Conservation (phyloP, 64 coral and sea anemone species). For the Actinia equina region DNA sequence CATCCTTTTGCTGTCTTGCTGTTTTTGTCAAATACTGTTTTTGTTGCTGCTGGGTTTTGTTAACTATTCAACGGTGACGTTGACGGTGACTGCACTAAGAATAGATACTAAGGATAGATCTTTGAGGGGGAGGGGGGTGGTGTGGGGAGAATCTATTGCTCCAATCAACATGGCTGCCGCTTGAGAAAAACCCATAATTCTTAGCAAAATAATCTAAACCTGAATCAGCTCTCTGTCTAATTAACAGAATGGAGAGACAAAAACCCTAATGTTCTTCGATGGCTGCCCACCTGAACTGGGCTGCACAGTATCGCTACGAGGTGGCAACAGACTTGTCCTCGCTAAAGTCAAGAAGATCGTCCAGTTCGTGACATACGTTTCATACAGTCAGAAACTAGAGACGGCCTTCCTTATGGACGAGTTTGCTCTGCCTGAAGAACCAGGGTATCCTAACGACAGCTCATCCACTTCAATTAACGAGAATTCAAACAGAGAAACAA, state of each 20-base stretch:
- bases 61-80: too few species aligned
- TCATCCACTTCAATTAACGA: not conserved
- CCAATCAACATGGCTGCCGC: too few species aligned
- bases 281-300: conserved; percentile 81
- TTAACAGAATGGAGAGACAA: conserved; percentile 69
- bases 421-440: conserved; percentile 49
- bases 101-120: too few species aligned
- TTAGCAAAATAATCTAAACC: too few species aligned
- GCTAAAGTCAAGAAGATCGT: conserved; percentile 63
- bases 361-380: conserved; percentile 57
- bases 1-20: too few species aligned
- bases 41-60: too few species aligned
- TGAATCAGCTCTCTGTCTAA: not conserved
- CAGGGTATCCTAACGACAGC: not conserved
- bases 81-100: too few species aligned
- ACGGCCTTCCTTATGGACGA: conserved; percentile 77
- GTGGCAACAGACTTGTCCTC: conserved; percentile 47
- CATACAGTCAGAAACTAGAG: conserved; percentile 63
- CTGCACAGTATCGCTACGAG: conserved; percentile 66
- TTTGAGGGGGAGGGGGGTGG: too few species aligned
- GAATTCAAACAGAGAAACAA: not conserved
- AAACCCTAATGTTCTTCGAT: conserved; percentile 89
- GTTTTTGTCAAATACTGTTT: too few species aligned
- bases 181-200: too few species aligned
- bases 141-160: too few species aligned